Base-by-base conservation (phyloP, 2,797 vertebrate species). In the Pantherophis alleghaniensis region DNA sequence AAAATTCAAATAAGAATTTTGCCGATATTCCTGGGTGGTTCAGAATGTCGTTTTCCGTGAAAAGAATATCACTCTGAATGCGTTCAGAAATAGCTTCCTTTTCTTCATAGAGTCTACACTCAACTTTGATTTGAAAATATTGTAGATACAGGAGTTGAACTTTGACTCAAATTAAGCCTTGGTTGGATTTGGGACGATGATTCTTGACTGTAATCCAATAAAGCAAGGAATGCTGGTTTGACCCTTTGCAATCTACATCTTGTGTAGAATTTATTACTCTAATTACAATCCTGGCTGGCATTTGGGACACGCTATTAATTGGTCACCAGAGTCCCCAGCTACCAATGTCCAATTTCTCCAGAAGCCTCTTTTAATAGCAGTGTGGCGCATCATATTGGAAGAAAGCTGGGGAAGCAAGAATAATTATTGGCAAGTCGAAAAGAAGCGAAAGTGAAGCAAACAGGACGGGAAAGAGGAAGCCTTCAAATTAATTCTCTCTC, bases 401-500 rank as follows among this genome's bases (percentile, higher is more conserved):
- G 56, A 2, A 6, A 63, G 37, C 26, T 4, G 53, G 90, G 14
- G 7, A 74, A 95, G 94, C 2, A 90, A 91, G 92, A 93, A 60
- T 93, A 91, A 93, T 93, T 0, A 0, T 94, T 94, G 91, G 94
- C 92, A 56, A 95, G 87, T 0, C 74, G 91, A 12, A 88, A 90
- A 89, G 55, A 32, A 57, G 51, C 24, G 56, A 60, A 59, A 91
- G 93, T 91, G 22, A 53, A 60, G 37, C 74, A 93, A 94, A 94
- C 1, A 0, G 90, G 91, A 95, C 95, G 95, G 95, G 95, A 94
- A 95, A 96, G 86, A 96, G 86, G 94, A 96, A 96, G 94, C 95
- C 95, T 95, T n/a, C 86, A 95, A 97, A 97, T 95, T 97, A 96
- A 88, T 97, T 98, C 42, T 42, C 24, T 55, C 74, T 53, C 74